Evolutionary conservation across 2,888 invertebrate species (phyloP).

Genomic region (Drosophila vallismaia): DNA sequence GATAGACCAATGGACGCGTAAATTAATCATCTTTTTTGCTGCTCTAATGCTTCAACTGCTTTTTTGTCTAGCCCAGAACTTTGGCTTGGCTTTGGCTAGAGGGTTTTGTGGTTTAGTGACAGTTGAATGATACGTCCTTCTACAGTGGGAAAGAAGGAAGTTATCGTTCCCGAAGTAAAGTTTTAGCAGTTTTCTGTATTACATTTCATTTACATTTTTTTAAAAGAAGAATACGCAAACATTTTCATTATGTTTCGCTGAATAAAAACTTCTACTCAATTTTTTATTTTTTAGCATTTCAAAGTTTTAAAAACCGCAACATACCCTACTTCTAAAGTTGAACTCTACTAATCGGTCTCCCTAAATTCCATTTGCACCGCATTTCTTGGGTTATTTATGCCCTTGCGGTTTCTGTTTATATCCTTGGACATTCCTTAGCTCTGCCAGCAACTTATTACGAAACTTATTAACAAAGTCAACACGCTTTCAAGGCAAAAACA

Average conservation of each 20-base stretch:
- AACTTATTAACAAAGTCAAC: slow-evolving; percentile 80
- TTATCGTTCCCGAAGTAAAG: neutral
- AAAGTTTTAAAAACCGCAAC: neutral
- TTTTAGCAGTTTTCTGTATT: too few species aligned
- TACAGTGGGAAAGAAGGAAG: slow-evolving; percentile 2
- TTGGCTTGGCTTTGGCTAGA: slow-evolving; percentile 18
- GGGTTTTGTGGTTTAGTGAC: slow-evolving; percentile 37
- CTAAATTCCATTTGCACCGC: slow-evolving; percentile 33
- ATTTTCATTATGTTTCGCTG: too few species aligned
- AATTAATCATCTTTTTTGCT: slow-evolving; percentile 73
- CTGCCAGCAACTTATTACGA: slow-evolving; percentile 66
- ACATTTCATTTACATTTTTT: too few species aligned
- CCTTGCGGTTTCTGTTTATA: slow-evolving; percentile 55
- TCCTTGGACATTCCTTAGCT: slow-evolving; percentile 44
- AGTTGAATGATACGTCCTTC: slow-evolving; percentile 39
- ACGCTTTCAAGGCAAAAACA: slow-evolving; percentile 44
- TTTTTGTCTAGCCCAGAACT: slow-evolving; percentile 21
- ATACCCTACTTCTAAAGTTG: slow-evolving; percentile 9
- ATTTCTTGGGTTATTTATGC: slow-evolving; percentile 63
- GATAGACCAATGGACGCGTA: slow-evolving; percentile 50
- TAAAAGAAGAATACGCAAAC: too few species aligned
- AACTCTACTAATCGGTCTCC: slow-evolving; percentile 25
- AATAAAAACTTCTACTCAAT: too few species aligned
- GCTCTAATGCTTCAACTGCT: slow-evolving; percentile 5
- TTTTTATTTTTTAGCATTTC: neutral